phyloP scores from a whole-genome alignment of 2,113 vertebrate genomes.

The Alligator mississippiensis region DNA sequence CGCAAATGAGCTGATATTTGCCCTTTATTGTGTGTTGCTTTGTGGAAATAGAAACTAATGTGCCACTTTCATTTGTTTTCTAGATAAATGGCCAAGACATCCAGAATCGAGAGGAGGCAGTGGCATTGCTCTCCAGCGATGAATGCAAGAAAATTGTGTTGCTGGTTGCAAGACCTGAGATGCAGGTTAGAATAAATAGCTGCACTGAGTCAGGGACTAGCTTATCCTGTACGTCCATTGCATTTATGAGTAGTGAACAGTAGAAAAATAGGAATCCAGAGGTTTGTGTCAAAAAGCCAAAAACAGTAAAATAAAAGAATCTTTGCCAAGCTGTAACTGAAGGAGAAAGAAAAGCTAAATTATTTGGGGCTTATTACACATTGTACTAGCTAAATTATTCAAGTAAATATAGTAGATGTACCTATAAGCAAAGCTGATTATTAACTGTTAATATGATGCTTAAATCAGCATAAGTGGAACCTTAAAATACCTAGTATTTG shows the following conservation, averaged over 20 bases:
- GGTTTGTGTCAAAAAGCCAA: constrained; percentile 10
- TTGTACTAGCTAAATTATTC: background rate
- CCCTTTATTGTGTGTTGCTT: constrained; percentile 80
- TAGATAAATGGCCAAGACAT: constrained; percentile 97
- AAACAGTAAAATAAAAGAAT: background rate
- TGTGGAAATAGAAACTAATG: constrained; percentile 83
- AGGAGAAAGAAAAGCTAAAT: background rate
- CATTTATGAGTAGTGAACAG: constrained; percentile 12
- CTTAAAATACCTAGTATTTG: background rate
- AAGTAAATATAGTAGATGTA: background rate
- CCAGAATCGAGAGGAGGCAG: constrained; percentile 92
- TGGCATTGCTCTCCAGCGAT: constrained; percentile 90
- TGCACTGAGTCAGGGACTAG: constrained; percentile 25
- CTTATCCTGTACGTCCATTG: background rate
- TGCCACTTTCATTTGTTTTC: constrained; percentile 80
- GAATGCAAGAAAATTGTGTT: constrained; percentile 90
- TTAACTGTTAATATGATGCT: background rate
- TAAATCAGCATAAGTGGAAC: constrained; percentile 22
- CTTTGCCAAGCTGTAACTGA: background rate
- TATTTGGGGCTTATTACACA: background rate
- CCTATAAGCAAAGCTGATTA: background rate
- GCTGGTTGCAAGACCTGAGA: constrained; percentile 91
- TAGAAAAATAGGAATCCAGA: constrained; percentile 7
- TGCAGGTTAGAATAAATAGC: constrained; percentile 85
- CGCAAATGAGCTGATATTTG: constrained; percentile 82